phyloP scores from a whole-genome alignment of 2,888 invertebrate species.

The Gastrophysa polygoni region DNA sequence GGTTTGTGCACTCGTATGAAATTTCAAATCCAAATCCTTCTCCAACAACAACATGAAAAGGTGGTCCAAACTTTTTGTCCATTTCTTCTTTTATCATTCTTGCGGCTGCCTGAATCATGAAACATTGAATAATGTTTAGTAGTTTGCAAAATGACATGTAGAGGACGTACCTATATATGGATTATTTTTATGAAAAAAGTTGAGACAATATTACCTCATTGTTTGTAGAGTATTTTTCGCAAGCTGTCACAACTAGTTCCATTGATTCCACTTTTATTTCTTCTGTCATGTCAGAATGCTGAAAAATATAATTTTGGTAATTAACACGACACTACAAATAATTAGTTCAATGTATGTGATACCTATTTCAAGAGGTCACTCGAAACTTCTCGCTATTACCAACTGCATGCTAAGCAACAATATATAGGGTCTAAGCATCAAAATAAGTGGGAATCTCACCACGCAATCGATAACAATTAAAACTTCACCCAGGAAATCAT shows the following conservation, averaged over 20 bases:
- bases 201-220: constrained; percentile 71
- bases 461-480: no score
- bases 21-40: constrained; percentile 95
- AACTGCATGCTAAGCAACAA: no score
- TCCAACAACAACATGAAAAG: constrained; percentile 95
- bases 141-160: no score
- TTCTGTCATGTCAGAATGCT: constrained; percentile 93
- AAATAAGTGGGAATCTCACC: no score
- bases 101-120: constrained; percentile 74
- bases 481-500: no score
- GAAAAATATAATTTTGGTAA: constrained; percentile 43
- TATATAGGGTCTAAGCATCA: no score
- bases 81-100: constrained; percentile 91
- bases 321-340: no score
- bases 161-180: no score
- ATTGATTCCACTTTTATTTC: constrained; percentile 90
- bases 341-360: no score
- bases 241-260: constrained; percentile 90
- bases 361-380: no score
- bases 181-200: no score
- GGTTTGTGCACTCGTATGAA: constrained; percentile 86
- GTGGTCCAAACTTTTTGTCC: constrained; percentile 95
- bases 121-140: background rate
- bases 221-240: constrained; percentile 87
- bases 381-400: no score